Conservation (phyloP, 2,797 vertebrate genomes). For the Poeciliopsis infans region DNA sequence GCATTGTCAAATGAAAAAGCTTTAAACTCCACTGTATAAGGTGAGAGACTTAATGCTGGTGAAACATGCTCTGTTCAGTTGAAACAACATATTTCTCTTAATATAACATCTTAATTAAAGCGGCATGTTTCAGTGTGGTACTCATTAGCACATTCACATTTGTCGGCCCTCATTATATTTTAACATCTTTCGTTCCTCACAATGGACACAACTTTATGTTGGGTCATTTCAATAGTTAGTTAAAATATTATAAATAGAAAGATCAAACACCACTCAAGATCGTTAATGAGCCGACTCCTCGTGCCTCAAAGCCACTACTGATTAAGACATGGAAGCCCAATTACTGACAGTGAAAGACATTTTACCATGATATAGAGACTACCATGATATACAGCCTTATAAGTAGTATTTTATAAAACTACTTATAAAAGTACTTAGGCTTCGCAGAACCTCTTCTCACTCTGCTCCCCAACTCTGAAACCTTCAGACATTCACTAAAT, state of each 20-base stretch:
- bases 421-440: neutral
- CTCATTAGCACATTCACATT: neutral
- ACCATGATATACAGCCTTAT: neutral
- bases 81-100: neutral
- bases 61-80: neutral
- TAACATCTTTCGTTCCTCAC: neutral
- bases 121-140: neutral
- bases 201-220: neutral
- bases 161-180: neutral
- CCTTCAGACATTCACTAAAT: neutral
- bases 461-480: neutral
- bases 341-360: slow-evolving; percentile 7
- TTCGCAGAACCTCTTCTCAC: neutral
- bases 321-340: slow-evolving; percentile 11
- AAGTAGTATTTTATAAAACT: too few relatives aligned
- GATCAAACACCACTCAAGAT: slow-evolving; percentile 11
- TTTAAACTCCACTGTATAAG: neutral
- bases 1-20: neutral
- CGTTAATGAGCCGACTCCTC: slow-evolving; percentile 1
- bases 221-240: slow-evolving; percentile 5
- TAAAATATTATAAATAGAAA: slow-evolving; percentile 3
- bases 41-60: neutral
- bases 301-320: neutral
- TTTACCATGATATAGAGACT: neutral
- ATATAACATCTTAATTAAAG: neutral